These are phyloP conservation scores for Ecdyonurus torrentis DNA, from an alignment of 2,888 invertebrate genomes.

Conservation along the genomic window DNA sequence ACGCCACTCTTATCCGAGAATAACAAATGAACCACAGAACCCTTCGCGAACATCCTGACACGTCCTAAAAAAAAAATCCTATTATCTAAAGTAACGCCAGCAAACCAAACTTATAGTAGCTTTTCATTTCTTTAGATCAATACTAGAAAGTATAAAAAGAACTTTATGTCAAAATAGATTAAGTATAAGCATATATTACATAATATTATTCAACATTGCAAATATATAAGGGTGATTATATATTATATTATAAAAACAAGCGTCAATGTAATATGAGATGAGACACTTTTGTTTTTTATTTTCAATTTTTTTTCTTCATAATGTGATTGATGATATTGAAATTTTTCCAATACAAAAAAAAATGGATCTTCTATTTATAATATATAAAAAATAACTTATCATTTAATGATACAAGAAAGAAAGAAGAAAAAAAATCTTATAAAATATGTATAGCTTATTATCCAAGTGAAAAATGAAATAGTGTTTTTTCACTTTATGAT, in stretches of 20 bases:
- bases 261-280: no score
- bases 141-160: background rate
- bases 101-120: background rate
- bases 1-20: background rate
- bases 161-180: constrained; percentile 1
- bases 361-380: no score
- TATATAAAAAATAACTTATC: no score
- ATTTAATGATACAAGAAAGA: background rate
- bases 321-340: background rate
- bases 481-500: no score
- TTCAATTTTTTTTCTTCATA: no score
- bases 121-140: no score
- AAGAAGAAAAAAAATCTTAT: background rate
- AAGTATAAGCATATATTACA: background rate
- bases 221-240: no score
- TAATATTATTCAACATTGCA: no score
- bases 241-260: no score
- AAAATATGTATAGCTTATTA: background rate
- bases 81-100: constrained; percentile 2
- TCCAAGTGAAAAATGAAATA: no score
- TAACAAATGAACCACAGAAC: constrained; percentile 2
- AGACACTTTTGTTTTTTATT: no score
- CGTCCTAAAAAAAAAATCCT: constrained; percentile 2
- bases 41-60: background rate
- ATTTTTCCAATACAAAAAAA: background rate